phyloP scores from a whole-genome alignment of 2,888 invertebrate species.

The Syritta pipiens region DNA sequence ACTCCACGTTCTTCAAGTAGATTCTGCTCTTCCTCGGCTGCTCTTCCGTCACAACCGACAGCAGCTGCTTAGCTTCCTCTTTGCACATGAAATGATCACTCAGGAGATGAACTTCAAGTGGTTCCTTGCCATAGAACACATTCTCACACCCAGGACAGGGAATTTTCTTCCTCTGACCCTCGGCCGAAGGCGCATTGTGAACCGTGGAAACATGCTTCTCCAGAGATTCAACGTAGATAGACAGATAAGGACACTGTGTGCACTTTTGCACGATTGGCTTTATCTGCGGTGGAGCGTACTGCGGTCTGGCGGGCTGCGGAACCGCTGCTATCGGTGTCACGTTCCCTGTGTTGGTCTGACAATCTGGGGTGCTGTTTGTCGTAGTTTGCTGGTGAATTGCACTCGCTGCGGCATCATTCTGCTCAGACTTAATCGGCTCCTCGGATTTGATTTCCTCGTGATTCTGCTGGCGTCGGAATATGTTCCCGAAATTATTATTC shows the following conservation, averaged over 20 bases:
- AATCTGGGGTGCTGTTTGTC: conserved; percentile 28
- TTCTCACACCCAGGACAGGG: conserved; percentile 85
- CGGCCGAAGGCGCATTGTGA: conserved; percentile 9
- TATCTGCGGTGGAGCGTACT: conserved; percentile 5
- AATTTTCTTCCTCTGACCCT: conserved; percentile 77
- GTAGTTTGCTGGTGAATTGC: conserved; percentile 32
- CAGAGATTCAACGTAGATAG: conserved; percentile 71
- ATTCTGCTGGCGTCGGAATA: conserved; percentile 74
- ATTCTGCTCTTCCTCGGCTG: conserved; percentile 75
- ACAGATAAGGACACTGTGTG: conserved; percentile 75
- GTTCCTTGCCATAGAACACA: conserved; percentile 83
- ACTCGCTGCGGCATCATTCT: conserved; percentile 57
- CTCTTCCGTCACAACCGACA: conserved; percentile 70
- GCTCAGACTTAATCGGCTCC: conserved; percentile 78
- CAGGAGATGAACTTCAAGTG: conserved; percentile 83
- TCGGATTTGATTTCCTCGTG: conserved; percentile 78
- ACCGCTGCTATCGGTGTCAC: conserved; percentile 25
- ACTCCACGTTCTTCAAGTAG: conserved; percentile 78
- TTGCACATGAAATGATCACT: conserved; percentile 85
- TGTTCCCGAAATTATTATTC: conserved; percentile 74
- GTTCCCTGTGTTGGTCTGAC: conserved; percentile 8
- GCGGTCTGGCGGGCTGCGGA: background rate
- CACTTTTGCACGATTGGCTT: conserved; percentile 72
- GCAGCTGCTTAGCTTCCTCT: conserved; percentile 82
- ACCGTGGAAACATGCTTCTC: conserved; percentile 67